phyloP scores from a whole-genome alignment of 1,140 invertebrate species.

The Drosophila varians region DNA sequence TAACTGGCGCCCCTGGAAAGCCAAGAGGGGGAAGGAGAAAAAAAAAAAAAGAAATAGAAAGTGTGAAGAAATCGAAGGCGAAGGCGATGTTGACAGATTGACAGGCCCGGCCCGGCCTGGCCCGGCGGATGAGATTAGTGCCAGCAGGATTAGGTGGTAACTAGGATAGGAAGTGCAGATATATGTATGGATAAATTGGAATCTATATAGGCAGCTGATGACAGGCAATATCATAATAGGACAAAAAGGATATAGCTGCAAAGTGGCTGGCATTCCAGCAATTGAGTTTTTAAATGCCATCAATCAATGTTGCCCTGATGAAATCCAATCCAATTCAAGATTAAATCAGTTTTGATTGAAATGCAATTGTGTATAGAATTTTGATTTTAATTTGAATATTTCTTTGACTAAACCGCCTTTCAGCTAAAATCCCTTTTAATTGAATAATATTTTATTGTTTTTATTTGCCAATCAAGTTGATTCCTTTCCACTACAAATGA shows the following conservation, averaged over 20 bases:
- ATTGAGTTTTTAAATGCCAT: slow-evolving; percentile 34
- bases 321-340: slow-evolving; percentile 19
- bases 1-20: neutral
- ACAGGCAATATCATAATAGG: slow-evolving; percentile 25
- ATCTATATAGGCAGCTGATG: slow-evolving; percentile 12
- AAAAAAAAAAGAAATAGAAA: neutral
- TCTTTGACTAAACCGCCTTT: neutral
- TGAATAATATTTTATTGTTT: no score
- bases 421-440: no score
- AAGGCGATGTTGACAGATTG: slow-evolving; percentile 34
- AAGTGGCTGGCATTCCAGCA: neutral
- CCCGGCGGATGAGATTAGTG: slow-evolving; percentile 32
- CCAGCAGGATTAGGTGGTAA: slow-evolving; percentile 16
- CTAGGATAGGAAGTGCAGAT: neutral
- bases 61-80: slow-evolving; percentile 14
- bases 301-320: slow-evolving; percentile 29
- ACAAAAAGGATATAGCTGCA: neutral
- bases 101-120: slow-evolving; percentile 28
- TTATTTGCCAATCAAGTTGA: neutral
- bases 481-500: no score
- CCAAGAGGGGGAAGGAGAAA: neutral
- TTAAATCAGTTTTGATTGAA: neutral
- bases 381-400: neutral
- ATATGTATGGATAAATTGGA: no score
- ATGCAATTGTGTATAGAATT: slow-evolving; percentile 12